A percentile compares a stretch with the other conserved stretches of the same genome.
These are phyloP conservation scores for Hydropotes inermis DNA, from an alignment of 2,113 vertebrate species.

Conservation along the genomic window DNA sequence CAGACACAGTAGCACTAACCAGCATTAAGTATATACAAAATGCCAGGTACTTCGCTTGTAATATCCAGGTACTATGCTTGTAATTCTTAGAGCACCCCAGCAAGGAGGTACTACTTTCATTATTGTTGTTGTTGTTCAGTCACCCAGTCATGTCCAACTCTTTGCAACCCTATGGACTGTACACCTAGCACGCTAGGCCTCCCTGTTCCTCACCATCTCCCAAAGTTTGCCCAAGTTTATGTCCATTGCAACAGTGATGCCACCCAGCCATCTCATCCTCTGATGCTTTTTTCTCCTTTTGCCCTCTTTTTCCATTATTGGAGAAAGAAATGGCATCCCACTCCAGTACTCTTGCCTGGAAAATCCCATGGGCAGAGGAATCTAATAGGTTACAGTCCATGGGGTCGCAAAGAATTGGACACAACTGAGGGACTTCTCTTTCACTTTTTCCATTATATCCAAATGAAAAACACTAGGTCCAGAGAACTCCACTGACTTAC, in stretches of 20 bases:
- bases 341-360: neutral
- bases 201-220: neutral
- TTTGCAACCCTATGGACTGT: neutral
- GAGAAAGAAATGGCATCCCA: neutral
- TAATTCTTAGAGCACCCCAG: neutral
- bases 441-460: neutral
- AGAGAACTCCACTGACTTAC: neutral
- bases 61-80: neutral
- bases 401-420: neutral
- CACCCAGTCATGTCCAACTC: neutral
- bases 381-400: neutral
- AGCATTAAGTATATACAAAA: neutral
- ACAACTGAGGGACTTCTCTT: neutral
- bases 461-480: neutral
- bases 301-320: neutral
- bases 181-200: rapidly evolving
- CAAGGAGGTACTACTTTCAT: neutral
- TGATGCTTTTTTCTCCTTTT: neutral
- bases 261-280: neutral
- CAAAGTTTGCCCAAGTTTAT: neutral
- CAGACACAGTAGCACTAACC: neutral
- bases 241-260: neutral
- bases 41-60: neutral
- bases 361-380: neutral
- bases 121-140: neutral